Evolutionary conservation across 2,797 vertebrate species (phyloP), one percentile per base, ranked within the genome.

Genomic region (Spea hammondii): DNA sequence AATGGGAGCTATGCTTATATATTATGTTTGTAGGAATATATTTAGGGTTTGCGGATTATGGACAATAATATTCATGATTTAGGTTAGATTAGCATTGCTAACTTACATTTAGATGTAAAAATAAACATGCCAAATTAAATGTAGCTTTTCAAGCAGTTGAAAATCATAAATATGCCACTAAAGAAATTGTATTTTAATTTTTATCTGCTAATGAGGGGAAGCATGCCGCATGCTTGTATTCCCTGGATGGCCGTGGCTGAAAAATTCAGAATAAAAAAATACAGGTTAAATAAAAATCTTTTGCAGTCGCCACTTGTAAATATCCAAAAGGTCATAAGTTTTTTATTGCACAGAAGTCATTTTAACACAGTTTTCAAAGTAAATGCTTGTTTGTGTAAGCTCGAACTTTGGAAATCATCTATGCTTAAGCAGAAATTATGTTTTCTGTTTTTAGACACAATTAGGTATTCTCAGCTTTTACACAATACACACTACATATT

Each of bases 201-300:
- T 65, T 65, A 65, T 65, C 64, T 65, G 32, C 59, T 62, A 62
- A 62, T 62, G 59, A 62, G 59, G 14, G 32, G 32, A 62, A 62
- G 14, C n/a, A 4, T 62, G 14, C 55, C 11, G 32, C 14, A 62
- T 62, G n/a, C 12, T 62, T 7, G 9, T 6, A 17, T 32, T 62
- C 59, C 7, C 59, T 62, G 59, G n/a, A 62, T 62, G 14, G 59
- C 14, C 1, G 12, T 32, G 12, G 32, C 10, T 32, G 59, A 62
- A 62, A 44, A 5, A 9, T 62, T 62, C 8, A 17, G 59, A 62
- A 17, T 62, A 62, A 62, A 6, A 32, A 62, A 62, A 17, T 62
- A 62, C 32, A 62, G 5, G 6, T 32, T 17, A 14, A 62, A 17
- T 17, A 62, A 32, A 32, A 7, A 62, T 62, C 59, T 62, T 6